Base-by-base conservation (phyloP, 2,113 vertebrate genomes). In the Nipponia nippon region DNA sequence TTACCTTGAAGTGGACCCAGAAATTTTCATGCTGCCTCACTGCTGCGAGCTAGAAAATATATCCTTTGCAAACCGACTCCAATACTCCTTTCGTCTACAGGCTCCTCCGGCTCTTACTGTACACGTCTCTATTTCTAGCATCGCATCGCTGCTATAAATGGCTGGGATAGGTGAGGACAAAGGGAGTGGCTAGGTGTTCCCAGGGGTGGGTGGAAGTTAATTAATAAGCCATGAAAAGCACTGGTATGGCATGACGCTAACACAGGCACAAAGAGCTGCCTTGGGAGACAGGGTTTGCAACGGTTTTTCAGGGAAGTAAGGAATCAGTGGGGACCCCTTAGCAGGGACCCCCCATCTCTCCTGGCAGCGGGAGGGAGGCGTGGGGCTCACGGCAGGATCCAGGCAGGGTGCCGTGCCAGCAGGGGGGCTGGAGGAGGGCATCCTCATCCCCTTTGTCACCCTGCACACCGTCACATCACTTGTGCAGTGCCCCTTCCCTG, bases 101-200 rank as follows among this genome's bases (percentile, higher is more conserved):
- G 29, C 61, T 65, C 62, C 78, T 38, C 23, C 3, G 25, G 58
- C 67, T 59, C 75, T 34, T 11, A 12, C 27, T 2, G 27, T 27
- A 19, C 2, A 4, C 1, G 3, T 18, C 55, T 66, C 96, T 92
- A 63, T 63, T 88, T 70, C 83, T 23, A 96, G 72, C 79, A 83
- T 76, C 90, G 53, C 34, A 7, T 53, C 4, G 1, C 42, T 73
- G 78, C 77, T 94, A 42, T 96, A 76, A 93, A 78, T 4, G 72
- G 38, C 81, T n/a, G 70, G 55, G 52, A 83, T 6, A 83, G 95
- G 92, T 90, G 70, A 93, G 88, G 89, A 70, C 62, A 63, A 85
- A 93, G 67, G 96, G 95, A 90, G 93, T 73, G 95, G 90, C 89
- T 27, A 89, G 52, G 58, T 95, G 66, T 19, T 78, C 47, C 73